phyloP scores from a whole-genome alignment of 2,888 invertebrate species.

The Teleogryllus oceanicus region DNA sequence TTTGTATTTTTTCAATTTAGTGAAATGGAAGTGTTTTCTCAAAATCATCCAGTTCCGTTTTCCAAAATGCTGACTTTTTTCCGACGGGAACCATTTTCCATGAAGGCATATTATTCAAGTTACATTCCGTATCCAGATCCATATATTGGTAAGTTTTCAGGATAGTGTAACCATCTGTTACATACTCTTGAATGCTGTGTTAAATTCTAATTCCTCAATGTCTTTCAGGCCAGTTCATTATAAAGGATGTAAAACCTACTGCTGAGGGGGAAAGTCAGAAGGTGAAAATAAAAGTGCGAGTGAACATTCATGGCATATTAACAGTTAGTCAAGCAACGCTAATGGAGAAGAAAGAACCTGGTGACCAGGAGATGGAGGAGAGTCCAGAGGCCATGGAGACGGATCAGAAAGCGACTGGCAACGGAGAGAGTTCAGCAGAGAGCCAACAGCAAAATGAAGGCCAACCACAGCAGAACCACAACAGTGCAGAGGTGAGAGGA shows the following conservation, averaged over 20 bases:
- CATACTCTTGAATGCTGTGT: neutral
- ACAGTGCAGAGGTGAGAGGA: conserved; percentile 46
- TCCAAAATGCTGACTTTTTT: conserved; percentile 92
- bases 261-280: conserved; percentile 89
- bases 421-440: conserved; percentile 45
- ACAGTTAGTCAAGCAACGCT: conserved; percentile 81
- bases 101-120: conserved; percentile 79
- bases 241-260: conserved; percentile 80
- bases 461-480: conserved; percentile 50
- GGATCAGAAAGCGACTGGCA: conserved; percentile 44
- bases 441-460: conserved; percentile 46
- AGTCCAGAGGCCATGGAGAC: conserved; percentile 49
- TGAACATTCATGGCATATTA: conserved; percentile 92
- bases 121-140: conserved; percentile 70
- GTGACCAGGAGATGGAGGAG: conserved; percentile 42
- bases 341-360: conserved; percentile 67
- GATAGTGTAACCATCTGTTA: neutral
- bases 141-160: conserved; percentile 64
- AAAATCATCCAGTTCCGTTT: conserved; percentile 87
- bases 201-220: neutral
- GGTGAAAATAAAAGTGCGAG: conserved; percentile 91
- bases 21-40: conserved; percentile 87
- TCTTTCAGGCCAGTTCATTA: conserved; percentile 64
- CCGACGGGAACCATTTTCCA: conserved; percentile 80
- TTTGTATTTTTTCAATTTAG: conserved; percentile 49